These are phyloP conservation scores for Eucera pruinosa DNA, from an alignment of 2,888 invertebrate genomes.

Conservation along the genomic window DNA sequence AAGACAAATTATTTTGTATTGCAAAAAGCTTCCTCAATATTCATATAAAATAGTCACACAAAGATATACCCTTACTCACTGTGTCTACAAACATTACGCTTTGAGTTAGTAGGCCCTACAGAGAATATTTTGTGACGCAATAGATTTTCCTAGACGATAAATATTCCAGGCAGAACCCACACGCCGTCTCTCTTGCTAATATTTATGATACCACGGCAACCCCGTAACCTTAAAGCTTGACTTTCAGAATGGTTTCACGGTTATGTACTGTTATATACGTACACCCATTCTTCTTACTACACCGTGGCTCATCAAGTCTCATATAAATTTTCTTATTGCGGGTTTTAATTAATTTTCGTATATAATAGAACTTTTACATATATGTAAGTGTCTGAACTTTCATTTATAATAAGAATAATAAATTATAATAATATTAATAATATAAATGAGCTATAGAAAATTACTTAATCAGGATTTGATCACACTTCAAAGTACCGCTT, in stretches of 20 bases:
- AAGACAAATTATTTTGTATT: too few relatives aligned
- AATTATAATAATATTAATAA: too few relatives aligned
- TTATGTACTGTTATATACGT: neutral
- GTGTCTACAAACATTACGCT: conserved; percentile 3
- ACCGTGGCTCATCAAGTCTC: too few relatives aligned
- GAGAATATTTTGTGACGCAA: neutral
- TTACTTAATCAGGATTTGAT: too few relatives aligned
- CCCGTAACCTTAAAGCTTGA: conserved; percentile 1
- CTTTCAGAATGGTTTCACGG: neutral
- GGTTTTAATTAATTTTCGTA: too few relatives aligned
- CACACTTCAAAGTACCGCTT: too few relatives aligned
- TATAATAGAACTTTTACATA: too few relatives aligned
- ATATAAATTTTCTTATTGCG: too few relatives aligned
- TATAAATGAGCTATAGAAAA: too few relatives aligned
- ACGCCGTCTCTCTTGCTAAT: conserved; percentile 7
- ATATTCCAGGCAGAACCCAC: conserved; percentile 2
- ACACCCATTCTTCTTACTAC: too few relatives aligned
- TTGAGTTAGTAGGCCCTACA: conserved; percentile 1
- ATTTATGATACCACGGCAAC: conserved; percentile 7
- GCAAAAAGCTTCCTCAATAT: neutral
- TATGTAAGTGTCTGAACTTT: too few relatives aligned
- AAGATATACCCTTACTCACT: neutral
- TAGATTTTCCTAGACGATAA: conserved; percentile 20
- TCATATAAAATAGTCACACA: neutral
- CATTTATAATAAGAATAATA: too few relatives aligned